Conservation (phyloP, 2,888 invertebrate species). For the Quadroppia sp. region DNA sequence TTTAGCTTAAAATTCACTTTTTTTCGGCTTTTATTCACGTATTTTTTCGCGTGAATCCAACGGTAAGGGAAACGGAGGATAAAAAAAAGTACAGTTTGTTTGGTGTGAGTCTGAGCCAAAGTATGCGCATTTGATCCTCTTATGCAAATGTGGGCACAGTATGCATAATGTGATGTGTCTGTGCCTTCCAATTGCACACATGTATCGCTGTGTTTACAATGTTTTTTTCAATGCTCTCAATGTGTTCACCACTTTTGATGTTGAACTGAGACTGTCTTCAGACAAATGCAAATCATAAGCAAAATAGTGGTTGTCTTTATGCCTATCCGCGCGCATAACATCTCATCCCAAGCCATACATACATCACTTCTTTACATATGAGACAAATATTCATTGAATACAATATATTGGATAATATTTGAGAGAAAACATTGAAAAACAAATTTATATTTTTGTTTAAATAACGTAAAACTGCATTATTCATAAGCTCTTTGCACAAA, state of each 20-base stretch:
- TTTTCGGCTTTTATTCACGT: not conserved
- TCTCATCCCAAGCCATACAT: not conserved
- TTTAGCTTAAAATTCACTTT: not conserved
- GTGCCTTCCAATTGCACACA: conserved; percentile 18
- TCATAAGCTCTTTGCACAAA: not conserved
- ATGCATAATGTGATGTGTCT: conserved; percentile 28
- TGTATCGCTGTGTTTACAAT: not conserved
- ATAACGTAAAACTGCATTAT: conserved; percentile 13
- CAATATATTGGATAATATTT: not conserved
- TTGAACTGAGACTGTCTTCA: not conserved
- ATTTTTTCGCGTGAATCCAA: not conserved
- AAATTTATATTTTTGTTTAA: conserved; percentile 8
- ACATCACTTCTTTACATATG: not conserved
- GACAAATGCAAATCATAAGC: not conserved
- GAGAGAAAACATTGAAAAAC: not conserved
- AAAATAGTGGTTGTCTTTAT: not conserved
- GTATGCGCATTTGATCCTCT: conserved; percentile 22
- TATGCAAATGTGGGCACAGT: conserved; percentile 23
- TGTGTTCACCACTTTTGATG: not conserved
- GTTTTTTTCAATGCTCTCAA: not conserved
- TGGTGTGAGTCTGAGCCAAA: conserved; percentile 5
- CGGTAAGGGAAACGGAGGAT: not conserved
- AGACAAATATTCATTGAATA: conserved; percentile 9
- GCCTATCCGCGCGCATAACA: conserved; percentile 21
- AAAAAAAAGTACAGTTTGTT: not conserved